Base-by-base conservation (phyloP, 2,113 vertebrate species). In the Apeltes quadracus region DNA sequence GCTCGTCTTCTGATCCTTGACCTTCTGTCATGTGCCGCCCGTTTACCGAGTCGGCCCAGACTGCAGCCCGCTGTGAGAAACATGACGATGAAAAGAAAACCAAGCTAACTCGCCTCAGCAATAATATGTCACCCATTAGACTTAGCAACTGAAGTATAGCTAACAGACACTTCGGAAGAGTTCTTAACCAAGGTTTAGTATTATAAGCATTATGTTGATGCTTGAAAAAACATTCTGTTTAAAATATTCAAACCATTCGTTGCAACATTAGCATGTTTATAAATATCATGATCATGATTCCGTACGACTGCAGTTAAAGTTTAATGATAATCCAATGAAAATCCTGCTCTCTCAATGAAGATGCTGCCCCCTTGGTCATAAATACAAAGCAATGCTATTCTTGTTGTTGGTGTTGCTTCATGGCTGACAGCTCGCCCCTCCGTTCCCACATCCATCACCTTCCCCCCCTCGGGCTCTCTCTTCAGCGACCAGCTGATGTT, bases 401-500 rank as follows among this genome's bases (percentile, higher is more conserved):
- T 68, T 67, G 61, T 74, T 67, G 61, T 58, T 53, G 56, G 72
- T 65, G 29, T 32, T 63, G 61, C 22, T 72, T 5, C 41, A 66
- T 78, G 69, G 69, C 63, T 48, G n/a, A n/a, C n/a, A n/a, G n/a
- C n/a, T n/a, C n/a, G n/a, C n/a, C n/a, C n/a, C n/a, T 66, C 59
- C 58, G 43, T 76, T 79, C 69, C 72, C 72, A 66, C 64, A 70
- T 76, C 76, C 72, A 64, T 80, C 79, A 75, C 56, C 61, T 56
- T 41, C 10, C n/a, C 34, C 56, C 46, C 15, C 36, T 41, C 25
- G 16, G 18, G 39, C 16, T 58, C 48, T 68, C 13, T 72, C 67
- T 76, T 62, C 39, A 50, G 76, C 69, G 83, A 88, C 88, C 82
- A 81, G 67, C 51, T 57, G 61, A 58, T 61, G 72, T 75, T 78